A percentile compares a stretch with the other conserved stretches of the same genome.
These are phyloP conservation scores for Eriocheir sinensis DNA, from an alignment of 1,140 invertebrate species.

Conservation along the genomic window DNA sequence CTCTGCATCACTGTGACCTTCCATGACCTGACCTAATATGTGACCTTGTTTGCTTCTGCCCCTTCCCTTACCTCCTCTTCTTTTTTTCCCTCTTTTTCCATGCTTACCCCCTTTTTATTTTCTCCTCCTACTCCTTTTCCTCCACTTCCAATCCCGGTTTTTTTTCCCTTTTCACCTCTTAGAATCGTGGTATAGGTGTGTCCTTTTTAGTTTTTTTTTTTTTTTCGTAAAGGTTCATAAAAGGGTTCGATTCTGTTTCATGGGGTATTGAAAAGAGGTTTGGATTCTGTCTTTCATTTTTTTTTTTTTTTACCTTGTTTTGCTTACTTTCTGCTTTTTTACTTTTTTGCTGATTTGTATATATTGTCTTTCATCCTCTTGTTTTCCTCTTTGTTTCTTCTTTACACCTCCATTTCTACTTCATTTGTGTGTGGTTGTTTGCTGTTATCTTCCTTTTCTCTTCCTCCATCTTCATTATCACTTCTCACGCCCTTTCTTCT, in stretches of 20 bases:
- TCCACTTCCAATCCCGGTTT: too few relatives aligned
- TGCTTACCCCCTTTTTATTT: background rate
- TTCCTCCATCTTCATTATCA: background rate
- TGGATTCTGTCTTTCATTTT: background rate
- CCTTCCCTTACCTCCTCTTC: background rate
- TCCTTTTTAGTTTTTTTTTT: too few relatives aligned
- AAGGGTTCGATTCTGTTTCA: background rate
- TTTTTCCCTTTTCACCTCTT: too few relatives aligned
- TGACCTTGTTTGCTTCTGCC: background rate
- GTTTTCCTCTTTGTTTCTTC: too few relatives aligned
- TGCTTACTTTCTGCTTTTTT: background rate
- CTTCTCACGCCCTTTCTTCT: background rate
- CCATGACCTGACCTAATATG: background rate
- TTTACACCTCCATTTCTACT: too few relatives aligned
- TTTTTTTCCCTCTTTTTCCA: background rate
- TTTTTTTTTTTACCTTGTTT: background rate
- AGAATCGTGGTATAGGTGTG: too few relatives aligned
- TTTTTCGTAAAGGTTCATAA: background rate
- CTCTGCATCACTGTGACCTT: background rate
- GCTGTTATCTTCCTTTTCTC: background rate
- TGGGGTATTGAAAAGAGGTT: background rate
- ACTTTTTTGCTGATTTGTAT: background rate
- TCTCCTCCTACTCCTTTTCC: background rate
- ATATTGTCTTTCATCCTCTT: too few relatives aligned
- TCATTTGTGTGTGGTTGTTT: too few relatives aligned